These are phyloP conservation scores for Petrosia ficiformis DNA, from an alignment of 37 sponge, comb jelly and placozoan genomes.

Conservation along the genomic window DNA sequence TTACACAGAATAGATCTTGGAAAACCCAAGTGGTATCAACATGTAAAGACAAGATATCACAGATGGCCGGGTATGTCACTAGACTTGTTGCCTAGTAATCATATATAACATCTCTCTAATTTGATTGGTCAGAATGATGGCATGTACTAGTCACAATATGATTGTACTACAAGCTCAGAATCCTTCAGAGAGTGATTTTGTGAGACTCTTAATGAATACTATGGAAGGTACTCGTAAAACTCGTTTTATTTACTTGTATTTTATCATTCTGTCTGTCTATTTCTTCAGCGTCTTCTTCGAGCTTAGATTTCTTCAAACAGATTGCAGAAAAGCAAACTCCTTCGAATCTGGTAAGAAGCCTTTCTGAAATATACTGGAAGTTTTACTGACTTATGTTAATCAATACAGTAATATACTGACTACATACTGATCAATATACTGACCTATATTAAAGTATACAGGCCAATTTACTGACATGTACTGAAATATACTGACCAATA, in stretches of 20 bases:
- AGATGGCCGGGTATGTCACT: constrained; percentile 24
- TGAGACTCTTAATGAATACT: constrained; percentile 1
- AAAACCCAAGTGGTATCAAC: neutral
- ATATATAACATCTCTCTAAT: neutral
- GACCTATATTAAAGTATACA: too few relatives aligned
- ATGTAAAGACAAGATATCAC: constrained; percentile 11
- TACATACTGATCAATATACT: too few relatives aligned
- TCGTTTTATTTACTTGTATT: neutral
- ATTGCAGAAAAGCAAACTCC: neutral
- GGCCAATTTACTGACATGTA: too few relatives aligned
- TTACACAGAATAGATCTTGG: neutral
- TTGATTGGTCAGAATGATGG: neutral
- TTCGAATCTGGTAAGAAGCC: neutral
- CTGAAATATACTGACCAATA: neutral
- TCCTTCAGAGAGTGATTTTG: neutral
- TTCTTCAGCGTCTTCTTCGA: too few relatives aligned
- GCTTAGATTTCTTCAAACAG: too few relatives aligned
- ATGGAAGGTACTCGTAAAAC: neutral
- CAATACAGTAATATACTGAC: too few relatives aligned
- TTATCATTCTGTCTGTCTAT: too few relatives aligned
- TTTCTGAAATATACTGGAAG: neutral
- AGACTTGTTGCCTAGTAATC: neutral
- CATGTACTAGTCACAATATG: neutral
- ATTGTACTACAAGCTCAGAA: neutral
- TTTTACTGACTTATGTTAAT: too few relatives aligned